These are phyloP conservation scores for Oncorhynchus masou DNA, from an alignment of 2,113 vertebrate genomes.

Conservation along the genomic window DNA sequence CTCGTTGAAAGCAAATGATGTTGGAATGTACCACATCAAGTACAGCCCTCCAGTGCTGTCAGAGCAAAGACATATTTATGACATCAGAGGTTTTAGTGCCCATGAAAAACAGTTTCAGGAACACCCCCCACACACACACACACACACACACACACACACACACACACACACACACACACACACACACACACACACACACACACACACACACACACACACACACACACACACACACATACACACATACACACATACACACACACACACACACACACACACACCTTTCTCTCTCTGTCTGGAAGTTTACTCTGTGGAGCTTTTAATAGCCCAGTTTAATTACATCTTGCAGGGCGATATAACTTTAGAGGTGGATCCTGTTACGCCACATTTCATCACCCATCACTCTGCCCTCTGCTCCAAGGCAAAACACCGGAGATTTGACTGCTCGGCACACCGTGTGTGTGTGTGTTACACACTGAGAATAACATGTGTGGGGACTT, in stretches of 20 bases:
- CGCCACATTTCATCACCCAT: background rate
- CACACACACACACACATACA: background rate
- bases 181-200: background rate
- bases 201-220: background rate
- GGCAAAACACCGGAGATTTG: background rate
- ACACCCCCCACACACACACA: background rate
- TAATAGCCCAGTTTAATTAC: constrained; percentile 6
- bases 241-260: constrained; percentile 2
- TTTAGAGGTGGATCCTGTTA: background rate
- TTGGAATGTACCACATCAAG: background rate
- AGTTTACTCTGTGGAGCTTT: constrained; percentile 16
- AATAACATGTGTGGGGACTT: background rate
- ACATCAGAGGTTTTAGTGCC: background rate
- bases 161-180: constrained; percentile 7
- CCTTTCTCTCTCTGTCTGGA: background rate
- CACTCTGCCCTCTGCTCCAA: background rate
- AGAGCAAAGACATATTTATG: background rate
- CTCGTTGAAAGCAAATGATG: constrained; percentile 7
- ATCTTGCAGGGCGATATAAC: background rate
- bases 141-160: too few species aligned
- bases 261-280: too few species aligned
- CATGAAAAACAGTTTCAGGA: background rate
- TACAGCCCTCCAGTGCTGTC: background rate
- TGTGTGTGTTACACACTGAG: background rate
- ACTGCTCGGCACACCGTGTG: too few species aligned